phyloP scores from a whole-genome alignment of 2,888 invertebrate species.

The Melinaea marsaeus region DNA sequence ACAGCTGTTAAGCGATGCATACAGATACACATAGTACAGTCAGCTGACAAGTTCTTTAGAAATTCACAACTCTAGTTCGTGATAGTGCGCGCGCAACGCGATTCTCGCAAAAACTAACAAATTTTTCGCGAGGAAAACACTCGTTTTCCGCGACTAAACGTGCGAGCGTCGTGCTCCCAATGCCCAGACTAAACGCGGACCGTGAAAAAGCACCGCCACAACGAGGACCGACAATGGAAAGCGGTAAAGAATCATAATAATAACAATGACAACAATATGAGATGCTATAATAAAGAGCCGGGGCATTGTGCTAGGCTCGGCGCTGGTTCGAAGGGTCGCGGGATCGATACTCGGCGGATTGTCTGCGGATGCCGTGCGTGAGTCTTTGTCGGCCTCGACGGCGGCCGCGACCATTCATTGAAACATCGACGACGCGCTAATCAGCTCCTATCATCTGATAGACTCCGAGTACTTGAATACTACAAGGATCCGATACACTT shows the following conservation, averaged over 20 bases:
- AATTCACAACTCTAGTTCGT: slow-evolving; percentile 30
- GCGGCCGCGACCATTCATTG: slow-evolving; percentile 53
- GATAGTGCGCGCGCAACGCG: slow-evolving; percentile 59
- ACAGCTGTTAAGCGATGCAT: slow-evolving; percentile 4
- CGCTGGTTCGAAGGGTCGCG: slow-evolving; percentile 75
- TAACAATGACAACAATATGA: slow-evolving; percentile 79
- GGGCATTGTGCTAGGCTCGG: slow-evolving; percentile 76
- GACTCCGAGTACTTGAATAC: slow-evolving; percentile 17
- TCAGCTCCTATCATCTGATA: slow-evolving; percentile 49
- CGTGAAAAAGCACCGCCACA: slow-evolving; percentile 78
- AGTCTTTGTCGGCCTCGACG: slow-evolving; percentile 57
- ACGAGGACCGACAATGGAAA: slow-evolving; percentile 78
- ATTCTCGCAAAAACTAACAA: slow-evolving; percentile 51
- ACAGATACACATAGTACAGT: slow-evolving; percentile 23
- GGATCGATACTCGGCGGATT: slow-evolving; percentile 74
- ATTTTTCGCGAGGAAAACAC: slow-evolving; percentile 70
- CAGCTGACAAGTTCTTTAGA: slow-evolving; percentile 38
- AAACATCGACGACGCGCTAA: slow-evolving; percentile 54
- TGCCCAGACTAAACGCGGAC: slow-evolving; percentile 77
- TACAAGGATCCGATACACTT: slow-evolving; percentile 1
- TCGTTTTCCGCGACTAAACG: slow-evolving; percentile 73
- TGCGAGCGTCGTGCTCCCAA: slow-evolving; percentile 76
- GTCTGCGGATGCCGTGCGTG: slow-evolving; percentile 72
- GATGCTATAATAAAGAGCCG: slow-evolving; percentile 78
- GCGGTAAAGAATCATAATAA: slow-evolving; percentile 79